Evolutionary conservation across 2,888 invertebrate genomes (phyloP), one percentile per base, ranked within the genome.

Genomic region (Lordiphosa fenestrarum): DNA sequence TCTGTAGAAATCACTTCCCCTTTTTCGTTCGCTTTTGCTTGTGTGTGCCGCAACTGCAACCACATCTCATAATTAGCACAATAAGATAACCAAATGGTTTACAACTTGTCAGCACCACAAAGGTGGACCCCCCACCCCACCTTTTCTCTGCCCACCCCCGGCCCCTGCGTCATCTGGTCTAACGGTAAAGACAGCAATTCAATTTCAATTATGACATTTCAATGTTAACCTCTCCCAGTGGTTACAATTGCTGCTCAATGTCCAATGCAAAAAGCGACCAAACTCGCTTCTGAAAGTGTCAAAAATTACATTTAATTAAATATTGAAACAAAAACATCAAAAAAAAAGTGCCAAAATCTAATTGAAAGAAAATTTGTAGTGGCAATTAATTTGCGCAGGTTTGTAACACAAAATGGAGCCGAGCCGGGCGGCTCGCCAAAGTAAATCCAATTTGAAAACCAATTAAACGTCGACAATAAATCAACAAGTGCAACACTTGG

Each of bases 391-490:
- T 64, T 75, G 52, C 49, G 63, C 63, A 41, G 12, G 33, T 37
- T 42, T 51, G 50, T 49, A 38, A 33, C 64, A 40, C 39, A 15
- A 46, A 44, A 12, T 9, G n/a, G 33, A 48, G 35, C 41, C 7
- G 33, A 48, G 35, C 41, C 7, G 46, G 44, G 42, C 23, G 30
- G 19, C 21, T 25, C 54, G 44, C 30, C 30, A 59, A 66, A 63
- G 78, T 64, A 73, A 80, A 86, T 69, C 68, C 77, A 80, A 81
- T 80, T 86, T 75, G 71, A 72, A 86, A 85, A 82, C 80, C 80
- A 85, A 86, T 85, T 86, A 86, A 86, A 71, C 66, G 57, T 58
- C 66, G 62, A 55, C 73, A 73, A 86, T 86, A 85, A 86, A 85
- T 85, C 86, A 84, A 72, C 75, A 82, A 75, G 80, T 82, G 83